Conservation (phyloP, 2,797 vertebrate genomes). For the Falco naumanni region DNA sequence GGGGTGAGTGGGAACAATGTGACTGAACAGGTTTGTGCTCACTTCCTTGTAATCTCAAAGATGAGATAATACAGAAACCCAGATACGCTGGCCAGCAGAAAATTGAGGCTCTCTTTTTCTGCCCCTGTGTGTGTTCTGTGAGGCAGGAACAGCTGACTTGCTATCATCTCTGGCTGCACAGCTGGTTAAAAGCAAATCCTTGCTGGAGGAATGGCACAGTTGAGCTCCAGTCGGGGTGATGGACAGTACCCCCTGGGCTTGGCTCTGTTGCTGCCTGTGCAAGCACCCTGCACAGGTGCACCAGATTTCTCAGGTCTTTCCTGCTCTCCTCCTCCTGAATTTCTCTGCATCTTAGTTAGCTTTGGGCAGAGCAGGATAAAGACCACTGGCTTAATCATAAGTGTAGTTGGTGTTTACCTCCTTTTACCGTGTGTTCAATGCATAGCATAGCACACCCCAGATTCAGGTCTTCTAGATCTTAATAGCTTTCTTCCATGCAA, state of each 20-base stretch:
- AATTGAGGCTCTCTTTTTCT: not conserved
- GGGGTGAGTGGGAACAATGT: not conserved
- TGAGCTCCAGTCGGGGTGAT: not conserved
- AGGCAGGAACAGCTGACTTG: not conserved
- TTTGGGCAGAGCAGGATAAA: not conserved
- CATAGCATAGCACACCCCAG: accelerated
- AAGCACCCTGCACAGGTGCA: not conserved
- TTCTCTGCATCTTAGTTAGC: not conserved
- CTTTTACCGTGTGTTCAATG: not conserved
- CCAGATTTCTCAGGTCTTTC: not conserved
- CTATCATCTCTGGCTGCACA: not conserved
- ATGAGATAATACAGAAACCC: not conserved
- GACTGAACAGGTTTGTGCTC: slow-evolving; percentile 39
- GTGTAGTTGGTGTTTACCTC: accelerated
- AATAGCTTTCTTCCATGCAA: not conserved
- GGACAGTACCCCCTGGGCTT: not conserved
- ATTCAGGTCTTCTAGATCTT: not conserved
- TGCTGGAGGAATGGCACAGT: accelerated
- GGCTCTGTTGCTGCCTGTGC: not conserved
- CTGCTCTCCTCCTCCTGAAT: not conserved
- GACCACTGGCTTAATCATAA: not conserved
- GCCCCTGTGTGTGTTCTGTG: accelerated
- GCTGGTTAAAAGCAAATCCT: not conserved
- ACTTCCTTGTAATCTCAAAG: not conserved
- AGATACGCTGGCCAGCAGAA: not conserved